These are phyloP conservation scores for Grammomys surdaster DNA, from an alignment of 2,113 vertebrate genomes.

Conservation along the genomic window DNA sequence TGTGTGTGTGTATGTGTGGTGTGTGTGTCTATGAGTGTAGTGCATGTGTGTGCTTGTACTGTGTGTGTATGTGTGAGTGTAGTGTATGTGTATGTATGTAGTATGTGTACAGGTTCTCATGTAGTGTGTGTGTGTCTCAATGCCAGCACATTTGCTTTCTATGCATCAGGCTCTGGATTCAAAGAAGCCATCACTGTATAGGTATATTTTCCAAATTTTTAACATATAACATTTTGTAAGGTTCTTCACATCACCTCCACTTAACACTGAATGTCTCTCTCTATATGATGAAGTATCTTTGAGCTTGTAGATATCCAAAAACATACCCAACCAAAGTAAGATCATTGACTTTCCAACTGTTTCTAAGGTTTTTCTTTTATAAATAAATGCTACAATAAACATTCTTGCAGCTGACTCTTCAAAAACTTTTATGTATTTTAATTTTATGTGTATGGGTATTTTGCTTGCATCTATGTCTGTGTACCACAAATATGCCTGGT, in stretches of 20 bases:
- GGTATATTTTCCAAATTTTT: not conserved
- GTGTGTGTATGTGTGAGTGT: too few relatives aligned
- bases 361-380: not conserved
- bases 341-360: not conserved
- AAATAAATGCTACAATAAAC: conserved; percentile 9
- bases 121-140: not conserved
- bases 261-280: not conserved
- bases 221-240: not conserved
- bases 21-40: not conserved
- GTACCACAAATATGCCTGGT: not conserved
- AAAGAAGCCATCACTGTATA: not conserved
- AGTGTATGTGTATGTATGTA: too few relatives aligned
- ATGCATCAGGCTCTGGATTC: not conserved
- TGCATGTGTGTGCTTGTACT: too few relatives aligned
- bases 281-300: not conserved
- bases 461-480: not conserved
- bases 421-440: not conserved
- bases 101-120: too few relatives aligned
- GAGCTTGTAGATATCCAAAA: not conserved
- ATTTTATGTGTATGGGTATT: not conserved
- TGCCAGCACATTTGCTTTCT: not conserved
- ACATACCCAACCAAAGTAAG: conserved; percentile 6
- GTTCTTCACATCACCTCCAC: not conserved
- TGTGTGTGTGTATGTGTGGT: not conserved
- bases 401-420: not conserved